These are phyloP conservation scores for Holotrichia oblita DNA, from an alignment of 1,140 invertebrate species.

Conservation along the genomic window DNA sequence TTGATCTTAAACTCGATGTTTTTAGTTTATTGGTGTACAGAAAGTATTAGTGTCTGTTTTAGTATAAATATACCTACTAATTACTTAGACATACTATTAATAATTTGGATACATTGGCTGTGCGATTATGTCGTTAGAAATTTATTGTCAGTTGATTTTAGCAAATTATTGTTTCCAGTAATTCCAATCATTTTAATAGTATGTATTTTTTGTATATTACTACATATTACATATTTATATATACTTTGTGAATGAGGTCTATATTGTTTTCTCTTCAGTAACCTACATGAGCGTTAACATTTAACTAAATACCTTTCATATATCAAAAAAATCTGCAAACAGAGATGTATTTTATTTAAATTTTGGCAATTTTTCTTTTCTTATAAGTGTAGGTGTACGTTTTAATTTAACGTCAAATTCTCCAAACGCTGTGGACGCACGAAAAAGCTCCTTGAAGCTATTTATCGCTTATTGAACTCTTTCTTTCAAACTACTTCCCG, in stretches of 20 bases:
- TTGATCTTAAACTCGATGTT: slow-evolving; percentile 26
- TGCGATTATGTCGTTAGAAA: background rate
- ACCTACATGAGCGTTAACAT: background rate
- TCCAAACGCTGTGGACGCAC: too few species aligned
- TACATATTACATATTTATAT: slow-evolving; percentile 4
- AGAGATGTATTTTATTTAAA: background rate
- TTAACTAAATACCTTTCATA: background rate
- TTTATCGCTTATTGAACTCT: too few species aligned
- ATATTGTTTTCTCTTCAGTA: background rate
- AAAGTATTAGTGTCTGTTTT: slow-evolving; percentile 37
- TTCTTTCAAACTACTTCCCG: too few species aligned
- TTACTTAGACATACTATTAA: slow-evolving; percentile 27
- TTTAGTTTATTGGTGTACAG: slow-evolving; percentile 38
- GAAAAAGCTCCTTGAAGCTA: too few species aligned
- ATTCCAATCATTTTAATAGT: background rate
- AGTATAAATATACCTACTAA: slow-evolving; percentile 6
- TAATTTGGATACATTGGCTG: background rate
- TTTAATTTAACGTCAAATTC: too few species aligned
- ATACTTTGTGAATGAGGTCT: background rate
- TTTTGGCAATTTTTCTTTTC: too few species aligned
- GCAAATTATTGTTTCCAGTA: background rate
- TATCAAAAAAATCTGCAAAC: background rate
- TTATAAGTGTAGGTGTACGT: too few species aligned
- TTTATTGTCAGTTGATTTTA: background rate
- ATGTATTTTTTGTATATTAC: slow-evolving; percentile 15